Evolutionary conservation across 2,888 invertebrate species (phyloP), one percentile per base, ranked within the genome.

Genomic region (Acronicta aceris): DNA sequence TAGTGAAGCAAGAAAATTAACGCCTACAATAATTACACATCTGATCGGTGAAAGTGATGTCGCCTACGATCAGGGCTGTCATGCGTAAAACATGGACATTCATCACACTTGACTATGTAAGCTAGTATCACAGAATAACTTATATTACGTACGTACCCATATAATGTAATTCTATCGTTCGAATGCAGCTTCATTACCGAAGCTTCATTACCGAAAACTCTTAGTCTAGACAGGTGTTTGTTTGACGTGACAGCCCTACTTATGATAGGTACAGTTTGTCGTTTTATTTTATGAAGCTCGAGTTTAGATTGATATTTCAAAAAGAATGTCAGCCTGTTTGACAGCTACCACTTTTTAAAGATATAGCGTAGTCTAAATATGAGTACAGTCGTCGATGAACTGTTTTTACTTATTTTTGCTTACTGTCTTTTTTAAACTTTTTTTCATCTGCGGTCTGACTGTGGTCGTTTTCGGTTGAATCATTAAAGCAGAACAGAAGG

Each of bases 41-140:
- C 79, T 86, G 88, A 87, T 79, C 74, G 75, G 90, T 85, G 89
- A 91, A 91, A 91, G 91, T 85, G 79, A 54, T 79, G 77, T 74
- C 71, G 50, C 53, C 17, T 64, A 30, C 10, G 5, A 41, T 52
- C 60, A 75, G 76, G 76, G 74, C 30, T 73, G 55, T 27, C 73
- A 40, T 33, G 12, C 33, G n/a, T 5, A 25, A 38, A n/a, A 46
- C 12, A 21, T 17, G 8, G 1, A 7, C n/a, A 42, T 13, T 27
- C 1, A 21, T 7, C 0, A 42, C 10, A 47, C 12, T 38, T 38
- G n/a, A 33, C 33, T 12, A 33, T 12, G 4, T 10, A 33, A 12
- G 12, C 12, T 30, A 30, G 9, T 9, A 30, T 9, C 9, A 30
- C 30, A 30, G 30, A 10, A 30, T 30, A 30, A 9, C 8, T 6